These are phyloP conservation scores for Edolisoma coerulescens DNA, from an alignment of 2,113 vertebrate genomes.

Conservation along the genomic window DNA sequence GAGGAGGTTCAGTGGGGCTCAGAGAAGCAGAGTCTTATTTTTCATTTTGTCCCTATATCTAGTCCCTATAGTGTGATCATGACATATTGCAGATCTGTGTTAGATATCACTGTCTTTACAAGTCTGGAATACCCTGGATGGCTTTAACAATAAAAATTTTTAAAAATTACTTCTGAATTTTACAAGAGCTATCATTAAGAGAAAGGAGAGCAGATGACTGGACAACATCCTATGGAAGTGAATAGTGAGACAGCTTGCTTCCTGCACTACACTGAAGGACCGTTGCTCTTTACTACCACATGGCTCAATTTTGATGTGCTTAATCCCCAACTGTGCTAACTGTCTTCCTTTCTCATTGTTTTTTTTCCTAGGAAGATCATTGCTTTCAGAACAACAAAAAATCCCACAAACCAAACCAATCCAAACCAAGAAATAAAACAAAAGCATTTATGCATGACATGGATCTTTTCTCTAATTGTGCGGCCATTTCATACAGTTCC, in stretches of 20 bases:
- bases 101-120: not conserved
- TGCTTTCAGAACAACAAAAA: not conserved
- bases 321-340: not conserved
- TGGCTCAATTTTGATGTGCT: not conserved
- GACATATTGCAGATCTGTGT: not conserved
- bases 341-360: not conserved
- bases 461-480: not conserved
- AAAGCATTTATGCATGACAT: not conserved
- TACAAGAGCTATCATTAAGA: not conserved
- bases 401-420: not conserved
- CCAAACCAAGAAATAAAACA: not conserved
- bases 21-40: not conserved
- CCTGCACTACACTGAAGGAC: not conserved
- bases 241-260: not conserved
- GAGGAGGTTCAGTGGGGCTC: fast-evolving
- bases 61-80: not conserved
- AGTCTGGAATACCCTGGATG: not conserved
- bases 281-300: not conserved
- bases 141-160: not conserved
- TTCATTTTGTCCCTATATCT: not conserved
- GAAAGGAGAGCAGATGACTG: not conserved
- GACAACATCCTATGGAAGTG: not conserved
- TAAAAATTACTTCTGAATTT: not conserved
- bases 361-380: not conserved
- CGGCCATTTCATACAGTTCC: not conserved